Evolutionary conservation across 1,140 invertebrate genomes (phyloP).

Genomic region (Octopus bimaculoides): DNA sequence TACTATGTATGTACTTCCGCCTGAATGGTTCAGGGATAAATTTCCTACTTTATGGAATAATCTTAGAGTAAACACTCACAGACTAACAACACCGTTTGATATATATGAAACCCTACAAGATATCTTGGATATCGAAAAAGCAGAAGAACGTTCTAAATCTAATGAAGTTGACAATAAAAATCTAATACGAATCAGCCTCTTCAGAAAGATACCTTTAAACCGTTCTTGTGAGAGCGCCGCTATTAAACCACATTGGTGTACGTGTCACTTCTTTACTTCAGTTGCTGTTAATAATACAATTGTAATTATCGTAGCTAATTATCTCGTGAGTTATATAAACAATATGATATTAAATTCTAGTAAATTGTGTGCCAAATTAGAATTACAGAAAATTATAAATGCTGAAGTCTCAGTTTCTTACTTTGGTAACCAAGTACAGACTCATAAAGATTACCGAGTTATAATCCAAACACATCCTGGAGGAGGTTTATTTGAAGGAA

Average conservation of each 20-base stretch:
- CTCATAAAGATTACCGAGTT: slow-evolving; percentile 45
- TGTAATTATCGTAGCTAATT: neutral
- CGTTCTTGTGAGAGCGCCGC: slow-evolving; percentile 54
- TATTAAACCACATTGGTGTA: slow-evolving; percentile 58
- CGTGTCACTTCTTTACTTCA: slow-evolving; percentile 33
- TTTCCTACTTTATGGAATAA: slow-evolving; percentile 68
- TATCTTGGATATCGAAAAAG: slow-evolving; percentile 25
- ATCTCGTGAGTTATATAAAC: neutral
- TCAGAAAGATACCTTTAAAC: slow-evolving; percentile 51
- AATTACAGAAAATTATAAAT: slow-evolving; percentile 20
- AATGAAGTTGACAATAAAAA: neutral
- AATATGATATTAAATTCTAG: neutral
- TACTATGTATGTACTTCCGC: slow-evolving; percentile 64
- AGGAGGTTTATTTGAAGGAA: slow-evolving; percentile 49
- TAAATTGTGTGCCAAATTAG: slow-evolving; percentile 36
- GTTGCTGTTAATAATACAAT: neutral
- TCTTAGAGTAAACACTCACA: slow-evolving; percentile 65
- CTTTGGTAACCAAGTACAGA: slow-evolving; percentile 35
- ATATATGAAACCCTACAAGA: slow-evolving; percentile 56
- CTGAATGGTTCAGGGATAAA: slow-evolving; percentile 63
- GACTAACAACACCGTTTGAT: slow-evolving; percentile 60
- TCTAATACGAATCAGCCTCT: slow-evolving; percentile 42
- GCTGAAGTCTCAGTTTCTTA: slow-evolving; percentile 32
- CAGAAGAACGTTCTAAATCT: neutral
- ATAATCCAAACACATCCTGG: slow-evolving; percentile 45